Percentiles rank a stretch among this genome's conserved stretches.
phyloP scores from a whole-genome alignment of 2,888 invertebrate species.

The Antitype chi region DNA sequence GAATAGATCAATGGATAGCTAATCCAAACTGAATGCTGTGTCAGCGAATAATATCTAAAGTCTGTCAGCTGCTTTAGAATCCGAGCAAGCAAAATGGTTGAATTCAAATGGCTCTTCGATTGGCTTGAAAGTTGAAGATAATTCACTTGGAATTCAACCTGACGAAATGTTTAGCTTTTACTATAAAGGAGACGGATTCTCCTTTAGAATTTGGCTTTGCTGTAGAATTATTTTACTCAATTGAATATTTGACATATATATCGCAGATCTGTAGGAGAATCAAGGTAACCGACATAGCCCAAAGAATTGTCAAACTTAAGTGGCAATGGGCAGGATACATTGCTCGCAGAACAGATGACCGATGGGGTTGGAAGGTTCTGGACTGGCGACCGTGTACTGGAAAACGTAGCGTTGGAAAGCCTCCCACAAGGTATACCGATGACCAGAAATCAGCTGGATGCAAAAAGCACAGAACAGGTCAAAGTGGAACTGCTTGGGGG shows the following conservation, averaged over 20 bases:
- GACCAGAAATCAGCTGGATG: too few species aligned
- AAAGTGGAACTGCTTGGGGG: too few species aligned
- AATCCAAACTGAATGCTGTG: slow-evolving; percentile 45
- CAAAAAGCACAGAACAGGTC: too few species aligned
- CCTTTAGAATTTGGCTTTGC: slow-evolving; percentile 25
- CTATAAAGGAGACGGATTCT: slow-evolving; percentile 11
- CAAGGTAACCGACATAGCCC: too few species aligned
- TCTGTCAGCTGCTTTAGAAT: slow-evolving; percentile 47
- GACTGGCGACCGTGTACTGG: too few species aligned
- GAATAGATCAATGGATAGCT: slow-evolving; percentile 43
- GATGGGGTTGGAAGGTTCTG: too few species aligned
- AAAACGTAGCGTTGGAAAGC: too few species aligned
- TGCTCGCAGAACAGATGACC: too few species aligned
- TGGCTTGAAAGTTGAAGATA: slow-evolving; percentile 52
- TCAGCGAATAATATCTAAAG: slow-evolving; percentile 59
- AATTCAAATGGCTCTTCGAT: slow-evolving; percentile 56
- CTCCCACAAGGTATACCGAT: too few species aligned
- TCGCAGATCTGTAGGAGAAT: too few species aligned
- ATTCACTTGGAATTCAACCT: slow-evolving; percentile 49
- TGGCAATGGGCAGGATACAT: too few species aligned
- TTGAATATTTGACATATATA: slow-evolving; percentile 19
- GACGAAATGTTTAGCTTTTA: slow-evolving; percentile 54
- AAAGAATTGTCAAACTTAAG: too few species aligned
- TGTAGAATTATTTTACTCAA: slow-evolving; percentile 27
- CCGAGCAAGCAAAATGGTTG: slow-evolving; percentile 52